Evolutionary conservation across 2,888 invertebrate genomes (phyloP), one percentile per base, ranked within the genome.

Genomic region (Ypsolopha scabrella): DNA sequence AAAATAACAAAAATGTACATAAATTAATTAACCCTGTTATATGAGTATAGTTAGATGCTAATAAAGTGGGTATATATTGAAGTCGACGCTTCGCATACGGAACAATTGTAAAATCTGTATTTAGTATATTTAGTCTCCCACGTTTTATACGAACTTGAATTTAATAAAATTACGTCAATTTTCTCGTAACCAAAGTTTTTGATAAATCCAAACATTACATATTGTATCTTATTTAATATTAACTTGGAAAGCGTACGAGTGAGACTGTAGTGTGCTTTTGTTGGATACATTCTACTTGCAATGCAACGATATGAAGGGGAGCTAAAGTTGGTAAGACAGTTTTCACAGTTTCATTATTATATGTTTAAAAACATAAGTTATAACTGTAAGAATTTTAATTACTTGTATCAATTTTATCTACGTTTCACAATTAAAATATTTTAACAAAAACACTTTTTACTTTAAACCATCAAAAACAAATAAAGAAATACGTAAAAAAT

Each of bases 351-450:
- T 83, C 78, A 79, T 76, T 79, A 76, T 74, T 78, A 72, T 80
- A 43, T 43, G 44, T 50, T 73, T 80, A 79, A 80, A 80, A 75
- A 69, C 68, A 70, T 82, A 81, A 80, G 81, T 81, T 78, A 61
- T 75, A 77, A 77, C 69, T 80, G 65, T 83, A 85, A 83, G 83
- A 80, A 78, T 80, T 85, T 83, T 80, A 83, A 83, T 81, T 83
- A 85, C 82, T 81, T 85, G 83, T 85, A 85, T 83, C 83, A 75
- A 83, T 85, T 85, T 85, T 85, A 85, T 85, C 83, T 85, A 85
- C 81, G 85, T 83, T 85, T 85, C 85, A 82, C 77, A 83, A 85
- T 83, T 85, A 83, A 80, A 85, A 80, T 81, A 83, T 82, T 85
- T 83, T 85, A 83, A 83, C 81, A 79, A 83, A 82, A 77, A 62